Conservation (phyloP, 1,140 invertebrate genomes). For the Amyelois transitella region DNA sequence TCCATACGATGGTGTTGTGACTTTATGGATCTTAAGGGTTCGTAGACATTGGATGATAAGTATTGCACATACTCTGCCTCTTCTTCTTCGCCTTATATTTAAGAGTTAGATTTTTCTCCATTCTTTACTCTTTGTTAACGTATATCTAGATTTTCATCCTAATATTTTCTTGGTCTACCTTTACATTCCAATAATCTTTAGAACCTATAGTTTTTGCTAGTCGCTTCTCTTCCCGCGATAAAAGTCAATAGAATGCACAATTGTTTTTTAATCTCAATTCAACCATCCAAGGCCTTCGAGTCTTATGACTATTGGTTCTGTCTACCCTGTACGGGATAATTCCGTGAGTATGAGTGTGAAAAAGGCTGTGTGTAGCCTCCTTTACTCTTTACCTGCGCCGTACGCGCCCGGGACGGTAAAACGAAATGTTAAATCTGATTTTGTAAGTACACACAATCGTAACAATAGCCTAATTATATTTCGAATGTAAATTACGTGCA, state of each 20-base stretch:
- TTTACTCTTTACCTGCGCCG: neutral
- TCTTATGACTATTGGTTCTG: too few relatives aligned
- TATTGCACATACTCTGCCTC: neutral
- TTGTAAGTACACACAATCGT: constrained; percentile 23
- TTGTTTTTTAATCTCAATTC: neutral
- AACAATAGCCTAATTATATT: constrained; percentile 59
- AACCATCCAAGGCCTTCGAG: neutral
- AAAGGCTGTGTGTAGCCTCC: neutral
- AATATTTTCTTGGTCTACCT: too few relatives aligned
- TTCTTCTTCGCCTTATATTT: too few relatives aligned
- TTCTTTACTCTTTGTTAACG: too few relatives aligned
- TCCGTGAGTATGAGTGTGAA: neutral
- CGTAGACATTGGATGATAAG: neutral
- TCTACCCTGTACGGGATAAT: constrained; percentile 30
- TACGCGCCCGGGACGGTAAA: constrained; percentile 17
- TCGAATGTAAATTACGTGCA: constrained; percentile 29
- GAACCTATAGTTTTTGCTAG: too few relatives aligned
- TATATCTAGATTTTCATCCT: too few relatives aligned
- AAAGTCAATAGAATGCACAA: too few relatives aligned
- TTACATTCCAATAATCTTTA: too few relatives aligned
- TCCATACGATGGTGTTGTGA: neutral
- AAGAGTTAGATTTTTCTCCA: too few relatives aligned
- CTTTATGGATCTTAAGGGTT: neutral
- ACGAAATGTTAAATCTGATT: constrained; percentile 37
- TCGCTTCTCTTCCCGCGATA: too few relatives aligned